Percentiles rank a stretch among this genome's conserved stretches.
These are phyloP conservation scores for Choloepus hoffmanni DNA, from an alignment of 2,113 vertebrate genomes.

Conservation along the genomic window DNA sequence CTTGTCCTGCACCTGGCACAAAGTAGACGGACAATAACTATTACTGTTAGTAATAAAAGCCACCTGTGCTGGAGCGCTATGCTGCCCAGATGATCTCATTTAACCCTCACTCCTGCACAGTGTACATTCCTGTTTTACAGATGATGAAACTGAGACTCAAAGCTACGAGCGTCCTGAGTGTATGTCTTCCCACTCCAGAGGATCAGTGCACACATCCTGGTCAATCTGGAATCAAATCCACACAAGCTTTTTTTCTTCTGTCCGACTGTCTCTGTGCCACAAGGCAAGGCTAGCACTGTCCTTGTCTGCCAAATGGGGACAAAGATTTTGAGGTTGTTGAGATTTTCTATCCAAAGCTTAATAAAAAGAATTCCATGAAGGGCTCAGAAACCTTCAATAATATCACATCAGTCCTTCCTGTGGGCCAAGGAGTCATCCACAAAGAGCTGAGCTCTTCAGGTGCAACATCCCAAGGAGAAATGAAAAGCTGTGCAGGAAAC, in stretches of 20 bases:
- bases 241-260: neutral
- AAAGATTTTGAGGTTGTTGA: neutral
- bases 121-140: neutral
- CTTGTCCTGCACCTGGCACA: neutral
- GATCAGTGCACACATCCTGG: neutral
- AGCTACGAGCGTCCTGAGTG: neutral
- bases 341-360: neutral
- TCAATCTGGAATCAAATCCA: accelerated
- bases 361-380: neutral
- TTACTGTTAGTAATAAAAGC: neutral
- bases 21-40: neutral
- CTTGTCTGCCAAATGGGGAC: neutral
- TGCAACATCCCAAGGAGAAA: neutral
- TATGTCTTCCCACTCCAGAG: neutral
- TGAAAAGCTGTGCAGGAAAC: neutral
- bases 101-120: neutral
- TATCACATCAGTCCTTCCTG: neutral
- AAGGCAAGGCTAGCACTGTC: neutral
- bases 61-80: neutral
- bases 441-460: neutral
- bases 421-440: neutral
- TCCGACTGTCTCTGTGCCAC: neutral
- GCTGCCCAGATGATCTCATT: neutral
- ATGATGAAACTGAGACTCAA: neutral
- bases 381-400: neutral